phyloP scores from a whole-genome alignment of 2,797 vertebrate genomes.

The Todus mexicanus region DNA sequence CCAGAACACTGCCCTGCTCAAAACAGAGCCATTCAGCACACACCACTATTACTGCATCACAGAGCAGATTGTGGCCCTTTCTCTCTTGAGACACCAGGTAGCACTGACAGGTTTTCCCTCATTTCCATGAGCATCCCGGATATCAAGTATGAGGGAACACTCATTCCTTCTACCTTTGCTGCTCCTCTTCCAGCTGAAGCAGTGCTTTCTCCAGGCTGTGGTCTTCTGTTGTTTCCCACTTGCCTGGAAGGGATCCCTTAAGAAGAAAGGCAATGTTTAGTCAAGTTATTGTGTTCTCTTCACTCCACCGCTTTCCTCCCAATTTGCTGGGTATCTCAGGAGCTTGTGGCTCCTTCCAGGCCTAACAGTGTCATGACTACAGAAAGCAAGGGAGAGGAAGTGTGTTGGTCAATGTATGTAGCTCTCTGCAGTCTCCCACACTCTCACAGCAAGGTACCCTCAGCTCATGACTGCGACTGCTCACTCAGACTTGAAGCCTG shows the following conservation, averaged over 20 bases:
- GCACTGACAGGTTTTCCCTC: neutral
- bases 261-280: neutral
- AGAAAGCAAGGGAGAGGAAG: neutral
- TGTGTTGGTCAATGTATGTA: neutral
- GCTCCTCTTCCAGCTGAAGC: slow-evolving; percentile 87
- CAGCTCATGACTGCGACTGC: neutral
- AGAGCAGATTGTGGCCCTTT: neutral
- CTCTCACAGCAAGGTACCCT: neutral
- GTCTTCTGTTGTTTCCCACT: slow-evolving; percentile 75
- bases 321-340: neutral
- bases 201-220: slow-evolving; percentile 83
- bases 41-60: neutral
- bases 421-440: neutral
- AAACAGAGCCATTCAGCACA: neutral
- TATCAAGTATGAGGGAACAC: neutral
- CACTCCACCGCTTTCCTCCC: neutral
- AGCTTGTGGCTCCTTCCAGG: neutral
- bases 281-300: neutral
- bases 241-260: slow-evolving; percentile 51
- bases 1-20: neutral
- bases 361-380: neutral
- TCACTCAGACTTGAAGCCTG: neutral
- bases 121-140: neutral
- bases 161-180: slow-evolving; percentile 81
- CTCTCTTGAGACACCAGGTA: neutral